Evolutionary conservation across 2,888 invertebrate species (phyloP), one percentile per base, ranked within the genome.

Genomic region (Hirtodrosophila cameraria): DNA sequence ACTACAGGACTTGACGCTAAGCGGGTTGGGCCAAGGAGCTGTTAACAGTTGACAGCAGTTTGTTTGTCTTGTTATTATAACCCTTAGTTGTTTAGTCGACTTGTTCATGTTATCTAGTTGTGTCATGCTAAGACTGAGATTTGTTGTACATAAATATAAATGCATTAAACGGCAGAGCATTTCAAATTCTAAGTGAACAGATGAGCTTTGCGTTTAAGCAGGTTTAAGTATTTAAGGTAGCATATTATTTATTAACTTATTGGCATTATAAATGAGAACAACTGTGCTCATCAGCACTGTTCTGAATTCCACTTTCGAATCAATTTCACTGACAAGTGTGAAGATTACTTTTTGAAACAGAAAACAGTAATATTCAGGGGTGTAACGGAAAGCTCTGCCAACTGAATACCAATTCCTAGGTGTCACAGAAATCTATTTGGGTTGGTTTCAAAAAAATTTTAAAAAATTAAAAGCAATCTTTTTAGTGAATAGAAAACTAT

Each of bases 41-140:
- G 54, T 33, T 55, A 68, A 62, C 69, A 75, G 75, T 76, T 76
- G 76, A 78, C 75, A 78, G 55, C 75, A 53, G 70, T 70, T 60
- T 70, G 55, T 66, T 62, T 75, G 58, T 70, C 30, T 48, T 38
- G 33, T 49, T 54, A 57, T 71, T 64, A 61, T 59, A 49, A 53
- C 25, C 50, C 43, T 60, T 58, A 53, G 54, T 60, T 39, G 55
- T 49, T 49, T 12, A 31, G 41, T 41, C 12, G 33, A 43, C 43
- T 58, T 52, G 38, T 43, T 23, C n/a, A 12, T 41, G n/a, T 35
- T 53, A 59, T 59, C 42, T 43, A 35, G 55, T 53, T 68, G 33
- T 64, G 50, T 50, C 33, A 35, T 58, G n/a, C 43, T 49, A 23
- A 33, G 15, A 9, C 58, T 35, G 43, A 50, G 73, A 73, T 66